These are phyloP conservation scores for Papilio aristodemus DNA, from an alignment of 1,140 invertebrate species.

Conservation along the genomic window DNA sequence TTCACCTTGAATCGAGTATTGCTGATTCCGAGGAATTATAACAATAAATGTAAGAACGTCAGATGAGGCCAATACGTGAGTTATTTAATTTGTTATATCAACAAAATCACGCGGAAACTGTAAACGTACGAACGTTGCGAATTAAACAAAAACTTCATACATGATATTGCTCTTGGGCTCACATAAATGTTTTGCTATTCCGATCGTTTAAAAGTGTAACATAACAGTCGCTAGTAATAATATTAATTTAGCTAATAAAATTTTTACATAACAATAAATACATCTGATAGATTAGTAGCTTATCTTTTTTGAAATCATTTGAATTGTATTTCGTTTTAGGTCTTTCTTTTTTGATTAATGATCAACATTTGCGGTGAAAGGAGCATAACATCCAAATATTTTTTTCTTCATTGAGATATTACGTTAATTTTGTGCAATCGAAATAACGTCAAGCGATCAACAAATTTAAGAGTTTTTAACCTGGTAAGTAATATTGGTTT, in stretches of 20 bases:
- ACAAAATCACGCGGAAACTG: slow-evolving; percentile 65
- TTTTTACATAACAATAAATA: neutral
- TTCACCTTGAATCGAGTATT: slow-evolving; percentile 32
- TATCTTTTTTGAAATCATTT: neutral
- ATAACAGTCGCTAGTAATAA: no score
- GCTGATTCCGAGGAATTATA: slow-evolving; percentile 34
- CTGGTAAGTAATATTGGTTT: neutral
- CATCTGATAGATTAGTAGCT: no score
- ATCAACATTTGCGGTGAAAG: neutral
- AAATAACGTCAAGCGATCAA: neutral
- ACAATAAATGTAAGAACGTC: slow-evolving; percentile 35
- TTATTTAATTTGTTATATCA: slow-evolving; percentile 57
- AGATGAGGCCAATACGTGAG: slow-evolving; percentile 61
- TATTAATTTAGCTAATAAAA: neutral
- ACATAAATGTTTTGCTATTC: neutral
- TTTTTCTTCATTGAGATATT: neutral
- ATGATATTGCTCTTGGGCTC: neutral
- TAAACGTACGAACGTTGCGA: slow-evolving; percentile 49
- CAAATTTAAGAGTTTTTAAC: neutral
- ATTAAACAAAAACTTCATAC: slow-evolving; percentile 33
- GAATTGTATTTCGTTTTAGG: neutral
- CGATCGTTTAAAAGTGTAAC: neutral
- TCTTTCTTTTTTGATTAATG: neutral
- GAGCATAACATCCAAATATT: neutral
- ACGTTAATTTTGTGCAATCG: neutral